Base-by-base conservation (phyloP, 2,113 vertebrate genomes). In the Tupaia chinensis region DNA sequence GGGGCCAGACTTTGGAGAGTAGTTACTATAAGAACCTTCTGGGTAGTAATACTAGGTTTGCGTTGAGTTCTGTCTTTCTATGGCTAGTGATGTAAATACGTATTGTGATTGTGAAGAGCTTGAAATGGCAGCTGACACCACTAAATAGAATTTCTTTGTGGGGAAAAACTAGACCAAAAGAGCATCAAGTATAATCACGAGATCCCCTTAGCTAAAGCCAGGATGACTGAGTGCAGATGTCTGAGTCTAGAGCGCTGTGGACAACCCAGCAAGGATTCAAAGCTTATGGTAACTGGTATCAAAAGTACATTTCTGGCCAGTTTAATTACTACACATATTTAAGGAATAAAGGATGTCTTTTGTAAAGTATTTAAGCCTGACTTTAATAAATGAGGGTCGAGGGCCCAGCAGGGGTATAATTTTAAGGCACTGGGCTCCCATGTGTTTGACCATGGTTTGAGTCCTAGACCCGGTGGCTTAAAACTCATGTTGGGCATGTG, bases 21-120 rank as follows among this genome's bases (percentile, higher is more conserved):
- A 11, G 11, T 1, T 23, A 2, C n/a, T n/a, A 25, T 1, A 14
- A 9, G 13, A 0, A 0, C 56, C 54, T 68, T 63, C 65, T 44
- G 25, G 65, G 16, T 9, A 14, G 7, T 15, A 8, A 9, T 10
- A 12, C 8, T 27, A 11, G 29, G 6, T 34, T 56, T 63, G 70
- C 16, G 3, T 19, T 3, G 12, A 53, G 56, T 27, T 10, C 65
- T 27, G 14, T 56, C 23, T 11, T 58, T 22, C 23, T 5, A 20
- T 53, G 80, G 25, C 16, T 58, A n/a, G 9, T 6, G 34, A 60
- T 8, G 8, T 32, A 29, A 86, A 58, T 61, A 32, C 20, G 25
- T 20, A 60, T 56, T 54, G 27, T 61, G 34, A 4, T 9, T 13
- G 61, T 65, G 6, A 65, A 61, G 78, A 54, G 23, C 61, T 44